A percentile compares a stretch with the other conserved stretches of the same genome.
Conservation (phyloP, 2,888 invertebrate species). For the Leucoptera coffeella region DNA sequence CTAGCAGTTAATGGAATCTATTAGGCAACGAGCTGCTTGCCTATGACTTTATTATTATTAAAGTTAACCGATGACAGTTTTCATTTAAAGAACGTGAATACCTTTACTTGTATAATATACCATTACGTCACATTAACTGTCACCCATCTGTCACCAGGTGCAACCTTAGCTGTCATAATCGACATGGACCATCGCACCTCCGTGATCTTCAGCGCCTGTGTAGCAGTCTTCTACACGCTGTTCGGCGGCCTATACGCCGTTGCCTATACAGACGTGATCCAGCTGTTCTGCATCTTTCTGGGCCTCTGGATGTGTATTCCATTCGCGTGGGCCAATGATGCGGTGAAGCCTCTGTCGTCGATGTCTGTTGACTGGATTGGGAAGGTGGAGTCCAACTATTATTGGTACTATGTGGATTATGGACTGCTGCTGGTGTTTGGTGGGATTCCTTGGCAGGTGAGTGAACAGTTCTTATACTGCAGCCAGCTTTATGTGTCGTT, state of each 20-base stretch:
- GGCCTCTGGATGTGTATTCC: constrained; percentile 98
- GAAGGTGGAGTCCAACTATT: constrained; percentile 60
- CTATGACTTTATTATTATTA: too few relatives aligned
- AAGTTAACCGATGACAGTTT: too few relatives aligned
- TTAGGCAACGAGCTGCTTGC: too few relatives aligned
- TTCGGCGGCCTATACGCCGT: constrained; percentile 98
- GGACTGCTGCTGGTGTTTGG: constrained; percentile 87
- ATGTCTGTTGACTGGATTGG: constrained; percentile 91
- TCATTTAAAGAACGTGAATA: too few relatives aligned
- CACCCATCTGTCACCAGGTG: too few relatives aligned
- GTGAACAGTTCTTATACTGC: constrained; percentile 7
- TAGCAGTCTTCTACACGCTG: constrained; percentile 95
- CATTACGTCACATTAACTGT: too few relatives aligned
- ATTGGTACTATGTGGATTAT: constrained; percentile 82
- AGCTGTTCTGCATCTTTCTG: constrained; percentile 95
- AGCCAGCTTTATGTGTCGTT: too few relatives aligned
- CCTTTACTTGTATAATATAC: too few relatives aligned
- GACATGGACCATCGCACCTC: constrained; percentile 91
- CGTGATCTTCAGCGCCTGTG: constrained; percentile 91
- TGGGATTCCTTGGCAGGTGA: constrained; percentile 94
- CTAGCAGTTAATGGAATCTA: too few relatives aligned
- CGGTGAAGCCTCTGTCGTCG: constrained; percentile 74
- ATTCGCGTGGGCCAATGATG: constrained; percentile 85
- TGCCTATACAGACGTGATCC: constrained; percentile 97
- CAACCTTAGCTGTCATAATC: constrained; percentile 94